These are phyloP conservation scores for Drosophila pseudoananassae DNA, from an alignment of 1,140 invertebrate species.

Conservation along the genomic window DNA sequence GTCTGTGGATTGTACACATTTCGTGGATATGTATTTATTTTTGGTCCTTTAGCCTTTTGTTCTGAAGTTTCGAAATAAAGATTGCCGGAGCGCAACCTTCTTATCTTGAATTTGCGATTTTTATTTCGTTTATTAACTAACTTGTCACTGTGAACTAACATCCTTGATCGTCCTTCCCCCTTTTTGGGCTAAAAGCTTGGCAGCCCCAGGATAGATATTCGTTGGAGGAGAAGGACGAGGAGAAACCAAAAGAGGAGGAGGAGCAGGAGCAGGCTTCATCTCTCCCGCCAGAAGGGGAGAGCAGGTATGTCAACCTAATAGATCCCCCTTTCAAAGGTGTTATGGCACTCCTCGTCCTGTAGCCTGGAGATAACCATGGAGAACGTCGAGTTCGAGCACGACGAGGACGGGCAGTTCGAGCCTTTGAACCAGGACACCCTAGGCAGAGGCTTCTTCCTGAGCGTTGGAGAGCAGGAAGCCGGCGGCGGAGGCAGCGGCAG, in stretches of 20 bases:
- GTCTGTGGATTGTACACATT: conserved; percentile 4
- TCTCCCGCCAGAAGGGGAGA: conserved; percentile 5
- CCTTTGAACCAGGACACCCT: conserved; percentile 86
- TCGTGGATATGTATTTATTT: conserved; percentile 1
- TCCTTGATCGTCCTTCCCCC: conserved; percentile 10
- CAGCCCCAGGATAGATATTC: conserved; percentile 31
- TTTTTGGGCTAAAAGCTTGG: conserved; percentile 27
- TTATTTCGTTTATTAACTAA: neutral
- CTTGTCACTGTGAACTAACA: conserved; percentile 8
- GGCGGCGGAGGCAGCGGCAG: conserved; percentile 40
- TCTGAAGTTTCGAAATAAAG: conserved; percentile 11
- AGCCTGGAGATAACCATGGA: conserved; percentile 48
- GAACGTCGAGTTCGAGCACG: conserved; percentile 24
- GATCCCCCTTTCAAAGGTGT: neutral
- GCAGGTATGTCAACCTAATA: conserved; percentile 9
- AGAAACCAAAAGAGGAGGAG: neutral
- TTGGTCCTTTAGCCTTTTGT: conserved; percentile 11
- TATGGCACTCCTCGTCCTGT: neutral
- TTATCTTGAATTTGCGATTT: neutral
- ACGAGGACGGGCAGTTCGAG: conserved; percentile 51
- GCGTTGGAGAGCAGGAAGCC: conserved; percentile 45
- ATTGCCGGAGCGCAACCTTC: neutral
- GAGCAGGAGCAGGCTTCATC: neutral
- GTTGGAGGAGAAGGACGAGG: conserved; percentile 12
- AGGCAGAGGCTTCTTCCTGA: conserved; percentile 51